phyloP scores from a whole-genome alignment of 1,140 invertebrate species.

The Drosophila bocqueti region DNA sequence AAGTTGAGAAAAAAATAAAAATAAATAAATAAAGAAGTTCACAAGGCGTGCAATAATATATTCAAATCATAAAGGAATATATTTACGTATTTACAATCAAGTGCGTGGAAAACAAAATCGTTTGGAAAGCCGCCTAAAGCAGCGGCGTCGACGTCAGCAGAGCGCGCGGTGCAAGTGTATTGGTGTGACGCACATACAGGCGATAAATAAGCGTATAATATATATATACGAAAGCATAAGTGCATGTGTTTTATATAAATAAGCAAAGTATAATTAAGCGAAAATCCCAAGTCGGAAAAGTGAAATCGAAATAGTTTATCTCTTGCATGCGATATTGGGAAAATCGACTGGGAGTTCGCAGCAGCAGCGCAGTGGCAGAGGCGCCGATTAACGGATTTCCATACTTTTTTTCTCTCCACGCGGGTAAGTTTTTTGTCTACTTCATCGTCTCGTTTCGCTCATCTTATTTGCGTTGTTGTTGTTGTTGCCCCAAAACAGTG shows the following conservation, averaged over 20 bases:
- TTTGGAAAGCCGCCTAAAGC: conserved; percentile 46
- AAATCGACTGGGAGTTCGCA: conserved; percentile 57
- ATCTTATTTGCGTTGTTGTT: background rate
- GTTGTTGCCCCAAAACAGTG: conserved; percentile 45
- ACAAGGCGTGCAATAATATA: conserved; percentile 32
- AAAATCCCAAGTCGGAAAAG: conserved; percentile 50
- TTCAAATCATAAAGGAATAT: conserved; percentile 17
- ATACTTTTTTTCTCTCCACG: conserved; percentile 57
- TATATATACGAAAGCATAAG: conserved; percentile 40
- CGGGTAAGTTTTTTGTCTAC: conserved; percentile 62
- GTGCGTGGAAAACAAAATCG: conserved; percentile 59
- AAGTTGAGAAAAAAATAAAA: background rate
- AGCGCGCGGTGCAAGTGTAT: conserved; percentile 70
- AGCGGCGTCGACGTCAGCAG: conserved; percentile 42
- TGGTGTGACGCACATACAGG: conserved; percentile 61
- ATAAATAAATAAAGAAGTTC: background rate
- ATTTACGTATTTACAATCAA: conserved; percentile 33
- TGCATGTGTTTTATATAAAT: conserved; percentile 43
- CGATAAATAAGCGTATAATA: conserved; percentile 31
- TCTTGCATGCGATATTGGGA: conserved; percentile 38
- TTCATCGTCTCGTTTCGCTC: background rate
- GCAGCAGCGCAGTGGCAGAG: conserved; percentile 41
- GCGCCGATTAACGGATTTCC: conserved; percentile 71
- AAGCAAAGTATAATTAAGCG: conserved; percentile 52
- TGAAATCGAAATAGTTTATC: conserved; percentile 58